Evolutionary conservation across 2,113 vertebrate species (phyloP), one percentile per base, ranked within the genome.

Genomic region (Morone chrysops): DNA sequence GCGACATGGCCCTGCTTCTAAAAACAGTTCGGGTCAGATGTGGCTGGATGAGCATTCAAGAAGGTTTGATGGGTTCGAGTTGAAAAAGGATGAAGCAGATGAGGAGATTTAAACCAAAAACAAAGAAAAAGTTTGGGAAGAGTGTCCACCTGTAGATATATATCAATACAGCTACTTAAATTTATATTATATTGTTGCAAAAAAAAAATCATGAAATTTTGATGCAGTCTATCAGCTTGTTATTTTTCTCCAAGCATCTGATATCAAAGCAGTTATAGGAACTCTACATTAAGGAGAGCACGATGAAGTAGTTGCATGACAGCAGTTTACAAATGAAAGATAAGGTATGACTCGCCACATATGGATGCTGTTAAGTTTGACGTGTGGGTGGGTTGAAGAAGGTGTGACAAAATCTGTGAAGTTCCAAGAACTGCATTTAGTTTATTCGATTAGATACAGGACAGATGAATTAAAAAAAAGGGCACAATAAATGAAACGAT

Each of bases 341-440:
- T 70, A 74, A 85, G 51, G 51, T 75, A 54, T 31, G 63, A 57
- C 53, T 80, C 3, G 0, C 31, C 65, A 61, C 92, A 90, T 78
- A 8, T 92, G 87, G 86, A 81, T 48, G 51, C 18, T 65, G 25
- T 91, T 90, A 84, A 10, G 36, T 69, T 36, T 78, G 87, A 77
- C 70, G 67, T 71, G 59, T 61, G 60, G 36, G 12, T 43, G 54
- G 72, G 74, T 70, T 84, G 47, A 53, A 13, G 66, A 66, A 71
- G 53, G 54, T 78, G 69, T 47, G 60, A 73, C 53, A 40, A 60
- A 67, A 72, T 86, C 79, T 82, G 79, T 65, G 16, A 62, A 76
- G 41, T 20, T 80, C 61, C 20, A 41, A 47, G 36, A 79, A 57
- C 31, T 63, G 65, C 67, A 80, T 75, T 86, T 50, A 70, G 56